phyloP scores from a whole-genome alignment of 2,797 vertebrate species.

The Ctenopoma multispine region DNA sequence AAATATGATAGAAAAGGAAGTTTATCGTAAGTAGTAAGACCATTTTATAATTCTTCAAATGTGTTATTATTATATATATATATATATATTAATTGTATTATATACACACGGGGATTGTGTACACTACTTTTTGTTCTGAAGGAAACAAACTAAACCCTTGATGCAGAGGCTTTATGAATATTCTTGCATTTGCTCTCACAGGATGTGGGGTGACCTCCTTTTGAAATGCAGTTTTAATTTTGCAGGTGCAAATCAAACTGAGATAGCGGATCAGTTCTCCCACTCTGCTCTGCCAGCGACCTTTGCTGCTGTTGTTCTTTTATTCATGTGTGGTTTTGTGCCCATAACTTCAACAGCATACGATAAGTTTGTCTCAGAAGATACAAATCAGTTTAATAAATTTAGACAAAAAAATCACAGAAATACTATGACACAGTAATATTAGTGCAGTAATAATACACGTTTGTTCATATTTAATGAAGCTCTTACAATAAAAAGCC shows the following conservation, averaged over 20 bases:
- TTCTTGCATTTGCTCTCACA: conserved; percentile 35
- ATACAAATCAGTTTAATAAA: neutral
- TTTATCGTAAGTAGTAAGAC: conserved; percentile 37
- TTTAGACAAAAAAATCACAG: neutral
- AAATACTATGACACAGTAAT: neutral
- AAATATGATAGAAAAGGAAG: neutral
- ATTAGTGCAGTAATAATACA: too few species aligned
- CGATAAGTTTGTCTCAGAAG: neutral
- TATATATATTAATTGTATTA: too few species aligned
- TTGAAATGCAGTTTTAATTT: conserved; percentile 7
- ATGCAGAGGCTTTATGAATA: neutral
- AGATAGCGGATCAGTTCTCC: neutral
- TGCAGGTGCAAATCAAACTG: conserved; percentile 67
- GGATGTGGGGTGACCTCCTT: conserved; percentile 70
- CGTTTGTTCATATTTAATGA: too few species aligned
- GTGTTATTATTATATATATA: neutral
- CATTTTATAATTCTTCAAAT: neutral
- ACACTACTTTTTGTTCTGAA: neutral
- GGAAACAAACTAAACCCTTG: neutral
- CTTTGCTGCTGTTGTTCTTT: neutral
- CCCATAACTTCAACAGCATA: neutral
- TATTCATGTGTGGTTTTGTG: neutral
- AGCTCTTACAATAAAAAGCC: too few species aligned
- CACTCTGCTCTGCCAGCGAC: conserved; percentile 7
- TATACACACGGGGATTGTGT: neutral